Evolutionary conservation across 1,140 invertebrate species (phyloP), one percentile per base, ranked within the genome.

Genomic region (Eumeta japonica): DNA sequence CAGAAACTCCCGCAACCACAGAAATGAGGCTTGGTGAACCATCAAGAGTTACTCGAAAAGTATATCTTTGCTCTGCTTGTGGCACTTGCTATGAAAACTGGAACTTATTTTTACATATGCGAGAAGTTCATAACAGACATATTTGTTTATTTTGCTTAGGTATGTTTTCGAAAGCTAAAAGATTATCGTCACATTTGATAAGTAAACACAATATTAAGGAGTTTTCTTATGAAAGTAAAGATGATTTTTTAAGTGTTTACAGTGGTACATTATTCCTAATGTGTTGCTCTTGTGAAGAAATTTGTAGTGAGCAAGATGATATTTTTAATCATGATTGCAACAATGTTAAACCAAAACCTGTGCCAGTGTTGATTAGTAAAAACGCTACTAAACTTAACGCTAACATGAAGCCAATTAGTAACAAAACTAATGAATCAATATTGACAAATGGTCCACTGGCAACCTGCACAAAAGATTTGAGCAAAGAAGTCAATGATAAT

Each of bases 51-150:
- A 84, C 83, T 13, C 71, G 85, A 29, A 86, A 86, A 68, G 86
- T 88, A 36, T 89, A 86, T 47, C 59, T 87, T 10, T 91, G 88
- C 58, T 83, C 84, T 7, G 83, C 84, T 1, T 91, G 88, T 61
- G 84, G 82, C 15, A 87, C 82, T 2, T 89, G 89, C 48, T 89
- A 88, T 70, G 86, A 89, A 65, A 86, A 86, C 46, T 90, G 87
- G 86, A 88, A 89, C 70, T 70, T 90, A 16, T 90, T 89, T 59
- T 58, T 87, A 9, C 88, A 91, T 48, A 89, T 90, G 84, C 75
- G 84, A 31, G 86, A 89, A 46, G 78, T 84, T 12, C 88, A 91
- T 58, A 82, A 83, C 43, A 79, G 86, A 24, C 85, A 84, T 52
- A 86, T 89, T 46, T 91, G 88, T 56, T 61, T 90, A 9, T 88